Conservation (phyloP, 2,888 invertebrate genomes). For the Plebejus argus region DNA sequence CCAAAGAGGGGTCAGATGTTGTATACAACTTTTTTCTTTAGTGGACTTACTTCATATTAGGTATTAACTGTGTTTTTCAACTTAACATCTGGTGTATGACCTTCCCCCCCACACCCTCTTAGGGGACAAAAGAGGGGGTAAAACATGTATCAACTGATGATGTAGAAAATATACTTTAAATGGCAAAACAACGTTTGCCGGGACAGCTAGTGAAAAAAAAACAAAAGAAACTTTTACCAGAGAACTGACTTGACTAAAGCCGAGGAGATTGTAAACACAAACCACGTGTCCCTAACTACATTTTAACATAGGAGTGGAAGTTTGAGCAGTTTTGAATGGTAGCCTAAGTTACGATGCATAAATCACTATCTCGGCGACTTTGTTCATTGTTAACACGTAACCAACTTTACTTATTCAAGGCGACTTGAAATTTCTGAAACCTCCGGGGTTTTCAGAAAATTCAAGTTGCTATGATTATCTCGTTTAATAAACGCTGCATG, state of each 20-base stretch:
- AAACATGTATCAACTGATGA: too few species aligned
- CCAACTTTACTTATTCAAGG: neutral
- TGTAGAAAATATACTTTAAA: too few species aligned
- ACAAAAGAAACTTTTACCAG: neutral
- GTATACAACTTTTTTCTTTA: too few species aligned
- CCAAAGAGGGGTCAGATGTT: too few species aligned
- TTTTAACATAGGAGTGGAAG: slow-evolving; percentile 23
- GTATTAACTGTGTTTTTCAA: too few species aligned
- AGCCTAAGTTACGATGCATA: slow-evolving; percentile 35
- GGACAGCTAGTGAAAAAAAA: neutral
- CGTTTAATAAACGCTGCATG: neutral
- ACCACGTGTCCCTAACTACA: slow-evolving; percentile 7
- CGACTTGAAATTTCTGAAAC: slow-evolving; percentile 7
- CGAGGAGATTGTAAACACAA: slow-evolving; percentile 4
- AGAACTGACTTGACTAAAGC: neutral
- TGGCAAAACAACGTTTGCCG: too few species aligned
- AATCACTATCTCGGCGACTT: slow-evolving; percentile 39
- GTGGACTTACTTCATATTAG: too few species aligned
- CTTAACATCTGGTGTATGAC: too few species aligned
- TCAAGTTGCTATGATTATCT: neutral
- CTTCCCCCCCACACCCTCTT: too few species aligned
- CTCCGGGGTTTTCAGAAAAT: slow-evolving; percentile 1
- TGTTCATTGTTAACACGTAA: slow-evolving; percentile 40
- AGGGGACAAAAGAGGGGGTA: too few species aligned
- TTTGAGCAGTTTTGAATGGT: slow-evolving; percentile 14